Percentiles rank a stretch among this genome's conserved stretches.
Evolutionary conservation across 2,797 vertebrate species (phyloP).

Genomic region (Phoeniculus purpureus): DNA sequence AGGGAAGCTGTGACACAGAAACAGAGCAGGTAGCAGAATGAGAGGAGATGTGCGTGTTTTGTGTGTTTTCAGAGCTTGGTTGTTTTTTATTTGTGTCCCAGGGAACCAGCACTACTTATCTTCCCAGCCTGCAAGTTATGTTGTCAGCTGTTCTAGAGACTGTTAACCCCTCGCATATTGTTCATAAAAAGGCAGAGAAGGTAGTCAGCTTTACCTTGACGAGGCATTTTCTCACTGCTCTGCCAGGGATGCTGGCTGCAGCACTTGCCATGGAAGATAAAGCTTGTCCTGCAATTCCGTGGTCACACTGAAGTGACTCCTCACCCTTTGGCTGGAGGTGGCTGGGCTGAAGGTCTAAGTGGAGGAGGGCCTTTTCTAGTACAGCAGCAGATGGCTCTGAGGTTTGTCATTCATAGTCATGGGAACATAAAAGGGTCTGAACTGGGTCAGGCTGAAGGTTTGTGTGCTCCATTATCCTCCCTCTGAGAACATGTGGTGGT

Average conservation of each 20-base stretch:
- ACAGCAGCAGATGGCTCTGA: not conserved
- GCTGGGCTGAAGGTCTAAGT: not conserved
- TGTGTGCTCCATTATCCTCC: not conserved
- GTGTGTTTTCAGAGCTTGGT: not conserved
- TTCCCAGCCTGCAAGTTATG: not conserved
- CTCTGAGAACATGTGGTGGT: not conserved
- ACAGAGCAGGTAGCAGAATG: not conserved
- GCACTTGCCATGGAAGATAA: rapidly evolving
- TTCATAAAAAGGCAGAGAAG: not conserved
- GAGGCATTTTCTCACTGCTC: rapidly evolving
- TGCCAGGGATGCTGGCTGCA: not conserved
- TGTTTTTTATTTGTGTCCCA: not conserved
- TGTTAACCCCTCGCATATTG: not conserved
- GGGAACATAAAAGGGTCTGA: not conserved
- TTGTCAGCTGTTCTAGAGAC: not conserved
- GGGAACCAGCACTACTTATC: not conserved
- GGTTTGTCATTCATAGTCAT: not conserved
- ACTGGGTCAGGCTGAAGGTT: not conserved
- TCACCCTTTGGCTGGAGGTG: not conserved
- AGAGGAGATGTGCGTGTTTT: not conserved
- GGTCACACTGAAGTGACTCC: not conserved
- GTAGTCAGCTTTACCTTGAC: not conserved
- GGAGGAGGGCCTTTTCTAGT: rapidly evolving
- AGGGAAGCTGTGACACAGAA: not conserved
- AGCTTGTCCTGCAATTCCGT: not conserved